These are phyloP conservation scores for Kryptopterus vitreolus DNA, from an alignment of 2,797 vertebrate genomes.

Conservation along the genomic window DNA sequence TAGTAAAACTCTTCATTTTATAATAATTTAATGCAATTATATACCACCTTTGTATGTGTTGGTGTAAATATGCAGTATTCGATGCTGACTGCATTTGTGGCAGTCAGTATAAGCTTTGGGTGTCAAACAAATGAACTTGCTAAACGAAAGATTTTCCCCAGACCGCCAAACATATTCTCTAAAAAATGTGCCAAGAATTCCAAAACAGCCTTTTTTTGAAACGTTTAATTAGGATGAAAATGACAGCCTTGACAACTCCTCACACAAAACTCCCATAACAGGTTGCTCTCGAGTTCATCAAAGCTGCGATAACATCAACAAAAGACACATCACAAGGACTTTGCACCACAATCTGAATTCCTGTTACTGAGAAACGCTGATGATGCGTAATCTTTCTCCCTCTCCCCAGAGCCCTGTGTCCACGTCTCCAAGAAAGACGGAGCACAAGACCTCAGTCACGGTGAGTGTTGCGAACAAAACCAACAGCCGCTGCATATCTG, in stretches of 20 bases:
- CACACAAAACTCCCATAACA: neutral
- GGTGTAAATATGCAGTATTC: neutral
- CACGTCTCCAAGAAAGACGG: conserved; percentile 83
- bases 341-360: neutral
- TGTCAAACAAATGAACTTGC: neutral
- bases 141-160: neutral
- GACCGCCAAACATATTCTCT: neutral
- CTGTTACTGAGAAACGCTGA: conserved; percentile 72
- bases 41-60: too few relatives aligned
- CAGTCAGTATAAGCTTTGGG: neutral
- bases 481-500: conserved; percentile 11
- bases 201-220: neutral
- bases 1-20: neutral
- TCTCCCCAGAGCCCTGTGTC: conserved; percentile 85
- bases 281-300: neutral
- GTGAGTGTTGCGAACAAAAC: conserved; percentile 72
- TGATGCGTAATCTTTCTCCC: conserved; percentile 70
- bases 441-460: conserved; percentile 81
- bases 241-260: conserved; percentile 1
- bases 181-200: neutral
- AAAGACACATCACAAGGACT: neutral
- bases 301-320: neutral
- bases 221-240: neutral
- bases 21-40: neutral
- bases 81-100: neutral